A percentile compares a stretch with the other conserved stretches of the same genome.
Conservation (phyloP, 2,888 invertebrate species). For the Xestia c-nigrum region DNA sequence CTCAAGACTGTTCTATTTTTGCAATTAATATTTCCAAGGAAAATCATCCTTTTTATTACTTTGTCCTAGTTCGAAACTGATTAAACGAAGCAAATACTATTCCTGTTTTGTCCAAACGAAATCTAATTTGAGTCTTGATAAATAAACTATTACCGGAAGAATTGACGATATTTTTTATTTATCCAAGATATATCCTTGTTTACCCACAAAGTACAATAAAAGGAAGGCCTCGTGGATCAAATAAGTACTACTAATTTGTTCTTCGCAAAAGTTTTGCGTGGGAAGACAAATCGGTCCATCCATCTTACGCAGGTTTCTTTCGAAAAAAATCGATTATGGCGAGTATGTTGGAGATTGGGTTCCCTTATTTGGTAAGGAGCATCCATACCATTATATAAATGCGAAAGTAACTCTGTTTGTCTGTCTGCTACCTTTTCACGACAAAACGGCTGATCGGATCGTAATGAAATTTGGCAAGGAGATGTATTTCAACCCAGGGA, state of each 20-base stretch:
- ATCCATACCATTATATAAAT: too few species aligned
- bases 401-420: too few species aligned
- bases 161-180: slow-evolving; percentile 27
- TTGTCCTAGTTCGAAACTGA: neutral
- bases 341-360: neutral
- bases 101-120: slow-evolving; percentile 10
- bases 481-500: too few species aligned
- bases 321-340: slow-evolving; percentile 22
- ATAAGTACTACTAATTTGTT: slow-evolving; percentile 49
- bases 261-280: slow-evolving; percentile 33
- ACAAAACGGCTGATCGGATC: too few species aligned
- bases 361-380: neutral
- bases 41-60: neutral
- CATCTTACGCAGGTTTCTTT: slow-evolving; percentile 27
- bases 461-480: too few species aligned
- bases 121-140: neutral
- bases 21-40: neutral
- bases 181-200: slow-evolving; percentile 22
- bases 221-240: slow-evolving; percentile 26
- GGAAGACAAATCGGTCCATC: slow-evolving; percentile 38
- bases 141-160: slow-evolving; percentile 37
- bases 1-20: neutral
- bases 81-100: neutral
- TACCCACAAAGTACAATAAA: slow-evolving; percentile 17
- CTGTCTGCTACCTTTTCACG: too few species aligned